Evolutionary conservation across 2,888 invertebrate genomes (phyloP).

Genomic region (Petrolisthes manimaculis): DNA sequence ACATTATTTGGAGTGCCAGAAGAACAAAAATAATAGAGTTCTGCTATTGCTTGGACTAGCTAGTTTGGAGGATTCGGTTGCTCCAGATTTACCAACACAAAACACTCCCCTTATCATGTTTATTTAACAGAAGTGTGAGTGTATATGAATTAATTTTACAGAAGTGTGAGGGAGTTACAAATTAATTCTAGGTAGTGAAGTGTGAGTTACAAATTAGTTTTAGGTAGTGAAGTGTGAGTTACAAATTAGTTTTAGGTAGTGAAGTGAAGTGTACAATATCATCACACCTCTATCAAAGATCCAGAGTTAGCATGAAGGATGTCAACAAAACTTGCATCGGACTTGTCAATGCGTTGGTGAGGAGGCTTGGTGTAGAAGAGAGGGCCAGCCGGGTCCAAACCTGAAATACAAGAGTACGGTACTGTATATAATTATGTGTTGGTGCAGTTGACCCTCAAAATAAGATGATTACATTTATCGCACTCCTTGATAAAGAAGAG

Average conservation of each 20-base stretch:
- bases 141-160: neutral
- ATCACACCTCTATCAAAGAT: constrained; percentile 29
- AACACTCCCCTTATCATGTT: too few species aligned
- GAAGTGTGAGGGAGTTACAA: neutral
- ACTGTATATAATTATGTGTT: too few species aligned
- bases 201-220: neutral
- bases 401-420: constrained; percentile 11
- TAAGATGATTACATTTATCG: too few species aligned
- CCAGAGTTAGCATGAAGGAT: constrained; percentile 42
- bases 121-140: neutral
- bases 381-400: constrained; percentile 44
- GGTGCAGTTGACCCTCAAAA: too few species aligned
- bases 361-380: constrained; percentile 30
- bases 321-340: constrained; percentile 40
- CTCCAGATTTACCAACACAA: too few species aligned
- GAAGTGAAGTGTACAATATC: neutral
- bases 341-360: constrained; percentile 32
- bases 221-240: too few species aligned
- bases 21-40: too few species aligned
- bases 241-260: neutral
- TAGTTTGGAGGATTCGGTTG: too few species aligned
- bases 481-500: neutral
- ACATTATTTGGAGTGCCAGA: too few species aligned
- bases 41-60: too few species aligned
- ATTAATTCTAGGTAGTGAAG: too few species aligned